Percentiles rank a stretch among this genome's conserved stretches.
Conservation (phyloP, 2,888 invertebrate species). For the Zygaena filipendulae region DNA sequence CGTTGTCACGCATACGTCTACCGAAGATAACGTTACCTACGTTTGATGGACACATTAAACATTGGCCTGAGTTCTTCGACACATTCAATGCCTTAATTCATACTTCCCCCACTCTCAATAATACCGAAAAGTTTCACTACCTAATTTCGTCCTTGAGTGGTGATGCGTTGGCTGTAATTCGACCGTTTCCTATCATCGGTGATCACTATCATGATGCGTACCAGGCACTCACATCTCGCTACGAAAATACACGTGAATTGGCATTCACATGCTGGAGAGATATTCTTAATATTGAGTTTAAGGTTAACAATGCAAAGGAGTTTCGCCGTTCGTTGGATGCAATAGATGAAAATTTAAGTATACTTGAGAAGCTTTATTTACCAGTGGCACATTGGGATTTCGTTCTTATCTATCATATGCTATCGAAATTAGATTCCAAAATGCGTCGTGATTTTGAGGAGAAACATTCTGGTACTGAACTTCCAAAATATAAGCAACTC, state of each 20-base stretch:
- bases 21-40: no score
- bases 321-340: conserved; percentile 6
- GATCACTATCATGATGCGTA: conserved; percentile 2
- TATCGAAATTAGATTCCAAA: conserved; percentile 10
- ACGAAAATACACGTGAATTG: conserved; percentile 7
- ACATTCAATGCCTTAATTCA: no score
- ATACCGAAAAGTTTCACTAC: conserved; percentile 9
- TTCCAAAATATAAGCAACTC: not conserved
- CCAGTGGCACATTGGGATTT: conserved; percentile 9
- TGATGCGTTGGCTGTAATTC: conserved; percentile 5
- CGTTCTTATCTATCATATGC: conserved; percentile 7
- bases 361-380: conserved; percentile 8
- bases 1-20: no score
- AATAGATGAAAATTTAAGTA: conserved; percentile 13
- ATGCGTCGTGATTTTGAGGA: conserved; percentile 10
- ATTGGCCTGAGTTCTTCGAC: no score
- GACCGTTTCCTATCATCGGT: conserved; percentile 6
- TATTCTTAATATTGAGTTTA: conserved; percentile 9
- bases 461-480: not conserved
- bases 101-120: conserved; percentile 1
- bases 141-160: conserved; percentile 5
- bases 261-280: conserved; percentile 12
- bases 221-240: no score
- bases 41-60: no score
- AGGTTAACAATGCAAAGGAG: conserved; percentile 4